Conservation (phyloP, 2,113 vertebrate genomes). For the Oriolus oriolus region DNA sequence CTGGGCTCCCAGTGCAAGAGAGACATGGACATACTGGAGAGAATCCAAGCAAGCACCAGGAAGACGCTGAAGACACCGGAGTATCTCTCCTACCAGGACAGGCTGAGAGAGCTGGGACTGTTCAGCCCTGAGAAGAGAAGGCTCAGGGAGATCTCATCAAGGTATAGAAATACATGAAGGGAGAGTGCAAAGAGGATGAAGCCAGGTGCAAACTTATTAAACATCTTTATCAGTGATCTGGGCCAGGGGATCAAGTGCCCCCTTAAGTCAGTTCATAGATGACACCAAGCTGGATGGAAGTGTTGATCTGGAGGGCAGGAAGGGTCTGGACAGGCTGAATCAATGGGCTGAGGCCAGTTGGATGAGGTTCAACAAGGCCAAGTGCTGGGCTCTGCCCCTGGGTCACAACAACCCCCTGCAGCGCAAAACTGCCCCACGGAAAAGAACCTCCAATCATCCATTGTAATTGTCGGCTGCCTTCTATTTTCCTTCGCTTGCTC, state of each 20-base stretch:
- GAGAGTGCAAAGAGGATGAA: not conserved
- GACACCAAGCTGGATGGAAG: not conserved
- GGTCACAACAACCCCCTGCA: not conserved
- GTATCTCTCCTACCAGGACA: not conserved
- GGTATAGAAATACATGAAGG: not conserved
- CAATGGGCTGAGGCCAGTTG: fast-evolving
- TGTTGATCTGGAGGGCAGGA: not conserved
- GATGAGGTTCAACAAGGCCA: not conserved
- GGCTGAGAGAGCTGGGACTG: not conserved
- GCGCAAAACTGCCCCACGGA: fast-evolving
- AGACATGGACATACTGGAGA: not conserved
- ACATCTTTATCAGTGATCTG: not conserved
- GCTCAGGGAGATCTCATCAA: not conserved
- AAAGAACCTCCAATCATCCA: not conserved
- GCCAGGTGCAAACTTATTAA: not conserved
- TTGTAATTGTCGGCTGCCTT: not conserved
- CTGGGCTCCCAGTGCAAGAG: not conserved
- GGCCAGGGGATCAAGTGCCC: not conserved
- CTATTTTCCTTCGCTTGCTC: not conserved
- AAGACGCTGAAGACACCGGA: not conserved
- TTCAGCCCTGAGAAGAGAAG: not conserved
- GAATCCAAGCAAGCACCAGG: not conserved
- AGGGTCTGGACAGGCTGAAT: not conserved
- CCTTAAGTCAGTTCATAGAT: not conserved
- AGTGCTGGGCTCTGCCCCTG: not conserved